Base-by-base conservation (phyloP, 2,888 invertebrate genomes). In the Adelphocoris suturalis region DNA sequence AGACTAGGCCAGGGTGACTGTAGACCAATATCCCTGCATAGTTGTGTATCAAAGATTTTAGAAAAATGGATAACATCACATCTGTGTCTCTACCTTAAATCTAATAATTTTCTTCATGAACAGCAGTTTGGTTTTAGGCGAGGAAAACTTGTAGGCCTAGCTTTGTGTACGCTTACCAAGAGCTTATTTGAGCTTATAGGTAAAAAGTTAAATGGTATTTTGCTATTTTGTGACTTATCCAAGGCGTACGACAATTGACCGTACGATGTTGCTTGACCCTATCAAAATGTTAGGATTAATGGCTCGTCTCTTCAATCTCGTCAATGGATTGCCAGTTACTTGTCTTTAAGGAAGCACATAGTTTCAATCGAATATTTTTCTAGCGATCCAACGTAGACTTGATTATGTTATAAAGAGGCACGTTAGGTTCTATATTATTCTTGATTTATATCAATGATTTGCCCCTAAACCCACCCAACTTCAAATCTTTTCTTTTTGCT, bases 31-130 rank as follows among this genome's bases (percentile, higher is more conserved):
- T 76, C 87, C 27, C 76, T 76, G 76, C 68, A 76, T 4, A 46
- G 47, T 28, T 23, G 27, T 52, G 52, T 48, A 19, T 4, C 12
- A 14, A 84, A 84, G 9, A 52, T 84, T 7, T 57, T 84, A 11
- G 84, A 84, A 11, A 84, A 84, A 48, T 84, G 84, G 84, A 16
- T 84, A 1, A 84, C 48, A 37, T 12, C 1, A 2, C n/a, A 52
- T 27, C 16, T 84, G 12, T 4, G 9, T 48, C 5, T 16, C 7
- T 84, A 84, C 46, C 57, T 84, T 4, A 55, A 84, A 46, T 19
- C 23, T 2, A 52, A 55, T 11, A 9, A 52, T 9, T 3, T n/a
- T n/a, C n/a, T n/a, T n/a, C n/a, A n/a, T n/a, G n/a, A n/a, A n/a
- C n/a, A n/a, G n/a, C n/a, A n/a, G n/a, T n/a, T n/a, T n/a, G n/a